Evolutionary conservation across 2,113 vertebrate species (phyloP).

Genomic region (Leiothrix lutea): DNA sequence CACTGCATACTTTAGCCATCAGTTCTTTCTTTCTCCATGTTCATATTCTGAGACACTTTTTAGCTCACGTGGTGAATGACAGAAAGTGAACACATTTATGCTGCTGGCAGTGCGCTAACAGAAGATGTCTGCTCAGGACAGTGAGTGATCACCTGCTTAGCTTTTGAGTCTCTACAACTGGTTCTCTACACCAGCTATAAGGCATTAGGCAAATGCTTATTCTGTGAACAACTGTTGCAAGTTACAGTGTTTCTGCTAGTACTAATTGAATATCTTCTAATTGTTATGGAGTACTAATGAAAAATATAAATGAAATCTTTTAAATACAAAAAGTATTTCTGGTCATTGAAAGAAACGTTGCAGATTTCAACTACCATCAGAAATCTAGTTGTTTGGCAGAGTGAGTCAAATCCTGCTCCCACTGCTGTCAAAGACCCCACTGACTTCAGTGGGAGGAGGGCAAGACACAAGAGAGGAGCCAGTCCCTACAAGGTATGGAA

Average conservation of each 20-base stretch:
- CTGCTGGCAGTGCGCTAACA: slow-evolving; percentile 1
- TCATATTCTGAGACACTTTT: neutral
- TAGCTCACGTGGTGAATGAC: neutral
- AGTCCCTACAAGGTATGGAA: neutral
- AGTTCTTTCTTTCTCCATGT: neutral
- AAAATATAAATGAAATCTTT: slow-evolving; percentile 59
- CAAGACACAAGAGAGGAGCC: neutral
- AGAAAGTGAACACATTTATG: neutral
- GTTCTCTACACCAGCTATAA: slow-evolving; percentile 48
- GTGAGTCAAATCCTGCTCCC: neutral
- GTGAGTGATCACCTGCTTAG: neutral
- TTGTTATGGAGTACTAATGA: neutral
- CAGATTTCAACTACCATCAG: neutral
- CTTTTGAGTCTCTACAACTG: neutral
- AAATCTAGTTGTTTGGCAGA: neutral
- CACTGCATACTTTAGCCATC: neutral
- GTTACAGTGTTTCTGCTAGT: slow-evolving; percentile 26
- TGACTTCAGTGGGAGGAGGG: slow-evolving; percentile 1
- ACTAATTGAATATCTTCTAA: neutral
- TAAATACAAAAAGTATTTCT: neutral
- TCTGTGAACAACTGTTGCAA: slow-evolving; percentile 4
- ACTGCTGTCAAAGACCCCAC: neutral
- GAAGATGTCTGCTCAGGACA: neutral
- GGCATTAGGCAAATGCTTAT: slow-evolving; percentile 47
- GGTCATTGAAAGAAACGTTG: neutral